A percentile compares a stretch with the other conserved stretches of the same genome.
Evolutionary conservation across 2,888 invertebrate genomes (phyloP).

Genomic region (Tetranychus piercei): DNA sequence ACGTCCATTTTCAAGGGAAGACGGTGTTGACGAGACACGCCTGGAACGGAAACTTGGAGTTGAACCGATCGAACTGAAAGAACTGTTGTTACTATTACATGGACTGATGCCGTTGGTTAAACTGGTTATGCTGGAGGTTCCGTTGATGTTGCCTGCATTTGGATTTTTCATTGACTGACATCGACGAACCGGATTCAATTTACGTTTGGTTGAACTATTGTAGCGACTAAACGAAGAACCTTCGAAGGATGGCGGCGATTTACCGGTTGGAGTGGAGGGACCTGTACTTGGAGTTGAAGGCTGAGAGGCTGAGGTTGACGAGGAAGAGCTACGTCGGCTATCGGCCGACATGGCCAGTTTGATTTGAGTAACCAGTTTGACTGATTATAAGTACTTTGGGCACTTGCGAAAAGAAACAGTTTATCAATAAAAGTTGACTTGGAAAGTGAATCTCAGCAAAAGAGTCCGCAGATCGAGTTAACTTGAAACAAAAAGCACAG

Average conservation of each 20-base stretch:
- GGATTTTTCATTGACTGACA: constrained; percentile 14
- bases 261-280: constrained; percentile 2
- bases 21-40: not conserved
- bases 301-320: not conserved
- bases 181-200: constrained; percentile 5
- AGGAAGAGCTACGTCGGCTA: constrained; percentile 6
- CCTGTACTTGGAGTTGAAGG: not conserved
- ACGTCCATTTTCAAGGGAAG: not conserved
- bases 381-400: not conserved
- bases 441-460: too few relatives aligned
- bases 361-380: not conserved
- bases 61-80: not conserved
- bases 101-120: not conserved
- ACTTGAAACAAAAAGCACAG: too few relatives aligned
- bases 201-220: not conserved
- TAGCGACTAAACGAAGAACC: not conserved
- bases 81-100: not conserved
- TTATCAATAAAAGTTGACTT: too few relatives aligned
- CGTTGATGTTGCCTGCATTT: not conserved
- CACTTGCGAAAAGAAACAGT: too few relatives aligned
- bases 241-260: not conserved
- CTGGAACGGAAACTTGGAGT: constrained; percentile 10
- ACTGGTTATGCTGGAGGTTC: not conserved
- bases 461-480: too few relatives aligned
- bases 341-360: constrained; percentile 1